Evolutionary conservation across 2,113 vertebrate genomes (phyloP), one percentile per base, ranked within the genome.

Genomic region (Sapayoa aenigma): DNA sequence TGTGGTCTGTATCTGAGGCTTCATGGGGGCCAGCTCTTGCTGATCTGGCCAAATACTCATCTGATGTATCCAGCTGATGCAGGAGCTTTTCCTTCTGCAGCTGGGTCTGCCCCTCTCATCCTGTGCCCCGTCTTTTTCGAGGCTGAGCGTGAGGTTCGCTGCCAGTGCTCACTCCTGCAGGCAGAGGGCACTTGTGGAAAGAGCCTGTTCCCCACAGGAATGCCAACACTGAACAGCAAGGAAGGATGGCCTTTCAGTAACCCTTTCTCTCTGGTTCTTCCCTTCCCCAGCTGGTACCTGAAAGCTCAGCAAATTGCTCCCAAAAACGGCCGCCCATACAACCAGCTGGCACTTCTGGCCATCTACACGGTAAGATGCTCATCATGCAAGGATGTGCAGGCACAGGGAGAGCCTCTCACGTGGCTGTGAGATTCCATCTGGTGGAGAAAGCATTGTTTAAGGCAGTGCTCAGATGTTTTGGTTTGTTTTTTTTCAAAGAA

Each of bases 261-360:
- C 42, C 4, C 31, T n/a, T 62, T 85, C 35, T 67, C 21, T 84
- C 60, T 91, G 30, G 14, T 87, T 82, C 44, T 90, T 79, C 42
- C 27, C 56, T 81, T 72, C 65, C 63, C 97, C 77, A 99, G 99
- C 95, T 99, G 99, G 99, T 99, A 99, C 96, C 97, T 99, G 97
- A 99, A 99, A 97, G 99, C 99, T 75, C 99, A 99, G 96, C 99
- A 99, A 90, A 99, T 99, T 89, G 99, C 99, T 88, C 99, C 99
- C 20, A 99, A 99, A 97, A 99, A 99, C 33, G 99, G 99, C 37
- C 98, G 99, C 33, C 99, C 99, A 0, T 99, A 99, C 97, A 99
- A 99, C 96, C 99, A 99, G 97, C 96, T 99, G 93, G 99, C 99
- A 4, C 97, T 99, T 42, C 97, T 99, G 93, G 99, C 99, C 55